Conservation (phyloP, 2,113 vertebrate genomes). For the Pterocles burchelli region DNA sequence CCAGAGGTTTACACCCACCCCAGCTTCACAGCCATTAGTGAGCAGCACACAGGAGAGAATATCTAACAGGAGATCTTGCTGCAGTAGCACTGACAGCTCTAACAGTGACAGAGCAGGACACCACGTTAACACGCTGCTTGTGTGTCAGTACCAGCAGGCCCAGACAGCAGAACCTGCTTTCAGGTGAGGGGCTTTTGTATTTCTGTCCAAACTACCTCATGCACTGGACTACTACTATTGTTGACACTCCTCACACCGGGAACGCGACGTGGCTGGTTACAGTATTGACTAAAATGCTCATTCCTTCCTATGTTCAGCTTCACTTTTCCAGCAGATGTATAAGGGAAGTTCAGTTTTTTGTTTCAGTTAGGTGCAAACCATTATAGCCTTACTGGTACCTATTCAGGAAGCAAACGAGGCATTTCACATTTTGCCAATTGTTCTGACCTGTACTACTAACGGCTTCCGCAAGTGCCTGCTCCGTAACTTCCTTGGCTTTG, state of each 20-base stretch:
- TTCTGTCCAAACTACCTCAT: neutral
- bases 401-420: neutral
- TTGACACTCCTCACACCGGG: neutral
- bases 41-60: neutral
- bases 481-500: constrained; percentile 88
- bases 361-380: neutral
- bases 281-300: neutral
- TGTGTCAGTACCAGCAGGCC: neutral
- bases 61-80: neutral
- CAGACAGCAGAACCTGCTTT: neutral
- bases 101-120: neutral
- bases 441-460: constrained; percentile 92
- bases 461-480: constrained; percentile 93
- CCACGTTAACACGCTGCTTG: neutral
- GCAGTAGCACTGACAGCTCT: neutral
- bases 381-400: neutral
- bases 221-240: neutral
- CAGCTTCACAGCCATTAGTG: neutral
- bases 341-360: neutral
- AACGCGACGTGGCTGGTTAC: neutral
- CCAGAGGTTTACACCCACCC: neutral
- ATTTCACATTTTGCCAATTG: neutral
- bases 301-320: neutral
- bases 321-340: neutral
- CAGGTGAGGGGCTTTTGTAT: neutral